Percentiles rank a stretch among this genome's conserved stretches.
These are phyloP conservation scores for Caenorhabditis panamensis DNA, from an alignment of 2,888 invertebrate genomes.

Conservation along the genomic window DNA sequence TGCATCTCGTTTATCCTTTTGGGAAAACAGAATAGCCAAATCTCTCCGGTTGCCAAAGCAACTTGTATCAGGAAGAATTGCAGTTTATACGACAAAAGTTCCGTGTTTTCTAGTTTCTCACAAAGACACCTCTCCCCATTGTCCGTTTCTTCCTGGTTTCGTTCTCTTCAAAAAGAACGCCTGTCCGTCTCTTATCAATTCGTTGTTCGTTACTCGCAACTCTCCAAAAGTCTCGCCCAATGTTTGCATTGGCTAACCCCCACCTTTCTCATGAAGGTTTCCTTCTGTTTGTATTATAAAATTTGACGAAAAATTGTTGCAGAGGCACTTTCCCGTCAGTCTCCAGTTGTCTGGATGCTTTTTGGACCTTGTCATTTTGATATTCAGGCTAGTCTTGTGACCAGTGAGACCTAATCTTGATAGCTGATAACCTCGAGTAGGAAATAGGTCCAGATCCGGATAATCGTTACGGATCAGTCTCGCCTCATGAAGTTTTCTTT, in stretches of 20 bases:
- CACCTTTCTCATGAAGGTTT: slow-evolving; percentile 10
- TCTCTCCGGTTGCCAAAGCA: too few relatives aligned
- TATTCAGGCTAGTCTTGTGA: background rate
- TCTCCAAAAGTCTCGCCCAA: background rate
- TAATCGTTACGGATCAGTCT: background rate
- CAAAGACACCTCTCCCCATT: background rate
- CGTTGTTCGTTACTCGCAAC: slow-evolving; percentile 5
- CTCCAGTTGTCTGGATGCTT: background rate
- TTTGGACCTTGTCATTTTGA: background rate
- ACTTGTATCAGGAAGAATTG: too few relatives aligned
- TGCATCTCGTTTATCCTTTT: too few relatives aligned
- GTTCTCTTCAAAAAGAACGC: background rate
- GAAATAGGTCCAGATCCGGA: background rate
- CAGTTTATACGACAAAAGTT: too few relatives aligned
- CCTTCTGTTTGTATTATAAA: slow-evolving; percentile 35
- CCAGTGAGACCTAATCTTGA: background rate
- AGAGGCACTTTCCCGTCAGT: too few relatives aligned
- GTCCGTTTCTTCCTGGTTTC: background rate
- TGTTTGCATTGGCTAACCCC: slow-evolving; percentile 27
- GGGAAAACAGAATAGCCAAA: too few relatives aligned
- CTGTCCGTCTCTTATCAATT: background rate
- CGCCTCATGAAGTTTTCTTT: background rate
- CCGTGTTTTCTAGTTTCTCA: background rate
- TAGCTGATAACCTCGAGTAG: background rate
- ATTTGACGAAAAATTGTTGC: too few relatives aligned